phyloP scores from a whole-genome alignment of 2,888 invertebrate species.

The Nemotelus pantherinus region DNA sequence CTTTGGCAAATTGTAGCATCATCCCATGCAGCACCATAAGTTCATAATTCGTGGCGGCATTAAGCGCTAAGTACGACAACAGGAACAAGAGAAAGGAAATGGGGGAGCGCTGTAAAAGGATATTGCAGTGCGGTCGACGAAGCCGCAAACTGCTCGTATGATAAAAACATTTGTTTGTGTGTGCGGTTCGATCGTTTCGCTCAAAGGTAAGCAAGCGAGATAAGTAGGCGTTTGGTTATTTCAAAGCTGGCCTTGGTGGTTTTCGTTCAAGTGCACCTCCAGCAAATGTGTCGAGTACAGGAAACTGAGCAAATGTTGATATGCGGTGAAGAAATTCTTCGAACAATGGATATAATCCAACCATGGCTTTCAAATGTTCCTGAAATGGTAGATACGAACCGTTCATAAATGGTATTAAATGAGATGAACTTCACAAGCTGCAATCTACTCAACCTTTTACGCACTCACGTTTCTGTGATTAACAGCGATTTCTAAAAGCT shows the following conservation, averaged over 20 bases:
- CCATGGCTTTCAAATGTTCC: no score
- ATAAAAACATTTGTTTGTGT: not conserved
- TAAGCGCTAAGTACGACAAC: constrained; percentile 13
- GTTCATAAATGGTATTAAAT: no score
- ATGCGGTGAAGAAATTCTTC: not conserved
- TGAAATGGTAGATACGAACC: no score
- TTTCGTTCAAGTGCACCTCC: not conserved
- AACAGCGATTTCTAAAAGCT: no score
- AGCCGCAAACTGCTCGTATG: not conserved
- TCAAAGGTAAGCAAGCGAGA: not conserved
- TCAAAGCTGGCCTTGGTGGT: constrained; percentile 6
- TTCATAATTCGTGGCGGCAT: constrained; percentile 12
- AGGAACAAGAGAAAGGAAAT: constrained; percentile 14
- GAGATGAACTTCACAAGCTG: no score
- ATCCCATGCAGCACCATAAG: constrained; percentile 1
- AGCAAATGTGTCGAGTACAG: not conserved
- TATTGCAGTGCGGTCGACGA: constrained; percentile 15
- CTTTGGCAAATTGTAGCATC: constrained; percentile 3
- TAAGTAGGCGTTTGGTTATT: constrained; percentile 15
- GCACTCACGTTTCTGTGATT: no score
- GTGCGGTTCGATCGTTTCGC: constrained; percentile 1
- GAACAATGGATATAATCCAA: no score
- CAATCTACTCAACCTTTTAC: no score
- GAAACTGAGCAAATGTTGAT: not conserved
- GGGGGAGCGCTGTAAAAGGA: not conserved